These are phyloP conservation scores for Drosophila pruinosa DNA, from an alignment of 1,140 invertebrate species.

Conservation along the genomic window DNA sequence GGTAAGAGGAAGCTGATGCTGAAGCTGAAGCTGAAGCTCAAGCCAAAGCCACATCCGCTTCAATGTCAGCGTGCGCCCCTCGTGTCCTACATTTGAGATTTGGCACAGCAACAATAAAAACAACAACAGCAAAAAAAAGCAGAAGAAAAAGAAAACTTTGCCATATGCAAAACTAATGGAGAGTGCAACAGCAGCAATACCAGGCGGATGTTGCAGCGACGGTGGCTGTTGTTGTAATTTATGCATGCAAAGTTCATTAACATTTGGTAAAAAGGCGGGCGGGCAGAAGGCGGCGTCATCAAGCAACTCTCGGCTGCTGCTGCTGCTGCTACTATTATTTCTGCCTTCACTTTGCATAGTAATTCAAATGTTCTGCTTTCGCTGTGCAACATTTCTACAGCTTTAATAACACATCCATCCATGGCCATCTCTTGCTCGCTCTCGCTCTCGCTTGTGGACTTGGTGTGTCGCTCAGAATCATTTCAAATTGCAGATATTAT, in stretches of 20 bases:
- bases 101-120: conserved; percentile 32
- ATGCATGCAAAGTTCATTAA: conserved; percentile 60
- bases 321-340: background rate
- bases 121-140: conserved; percentile 16
- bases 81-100: conserved; percentile 38
- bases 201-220: conserved; percentile 45
- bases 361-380: conserved; percentile 72
- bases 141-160: conserved; percentile 37
- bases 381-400: conserved; percentile 49
- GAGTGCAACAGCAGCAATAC: conserved; percentile 24
- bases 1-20: conserved; percentile 33
- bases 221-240: conserved; percentile 33
- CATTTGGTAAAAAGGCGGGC: conserved; percentile 29
- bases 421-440: background rate
- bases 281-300: background rate
- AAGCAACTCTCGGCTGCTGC: background rate
- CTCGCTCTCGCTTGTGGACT: background rate
- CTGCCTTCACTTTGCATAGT: conserved; percentile 22
- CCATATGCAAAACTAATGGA: conserved; percentile 44
- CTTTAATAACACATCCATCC: conserved; percentile 34
- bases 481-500: conserved; percentile 75
- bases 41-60: conserved; percentile 35
- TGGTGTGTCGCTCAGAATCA: conserved; percentile 55
- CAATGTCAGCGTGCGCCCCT: conserved; percentile 36
- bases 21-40: background rate